Percentiles rank a stretch among this genome's conserved stretches.
These are phyloP conservation scores for Phaethornis superciliosus DNA, from an alignment of 2,113 vertebrate species.

Conservation along the genomic window DNA sequence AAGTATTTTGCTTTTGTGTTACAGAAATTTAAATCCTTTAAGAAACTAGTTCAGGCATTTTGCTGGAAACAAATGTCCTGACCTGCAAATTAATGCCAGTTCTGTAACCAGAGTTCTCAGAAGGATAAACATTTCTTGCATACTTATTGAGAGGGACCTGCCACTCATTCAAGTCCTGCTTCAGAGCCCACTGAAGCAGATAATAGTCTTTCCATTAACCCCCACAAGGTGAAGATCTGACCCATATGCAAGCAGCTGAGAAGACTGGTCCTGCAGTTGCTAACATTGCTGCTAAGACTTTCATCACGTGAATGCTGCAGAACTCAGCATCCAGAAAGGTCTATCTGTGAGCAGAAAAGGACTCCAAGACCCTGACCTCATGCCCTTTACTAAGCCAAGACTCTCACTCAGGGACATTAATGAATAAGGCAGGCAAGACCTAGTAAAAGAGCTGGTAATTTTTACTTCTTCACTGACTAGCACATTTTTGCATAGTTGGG, in stretches of 20 bases:
- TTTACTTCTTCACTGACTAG: neutral
- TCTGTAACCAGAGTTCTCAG: neutral
- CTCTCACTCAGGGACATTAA: neutral
- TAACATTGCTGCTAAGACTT: neutral
- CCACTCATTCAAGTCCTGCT: neutral
- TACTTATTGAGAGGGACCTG: neutral
- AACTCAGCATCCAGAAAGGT: neutral
- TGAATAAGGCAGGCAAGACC: neutral
- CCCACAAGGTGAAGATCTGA: neutral
- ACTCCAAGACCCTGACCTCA: neutral
- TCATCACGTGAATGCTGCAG: neutral
- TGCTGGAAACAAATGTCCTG: conserved; percentile 19
- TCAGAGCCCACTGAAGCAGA: neutral
- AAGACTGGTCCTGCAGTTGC: neutral
- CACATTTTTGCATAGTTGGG: neutral
- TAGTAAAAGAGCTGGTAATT: too few relatives aligned
- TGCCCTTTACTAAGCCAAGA: neutral
- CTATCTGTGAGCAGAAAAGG: neutral
- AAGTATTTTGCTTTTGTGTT: neutral
- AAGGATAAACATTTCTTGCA: conserved; percentile 31
- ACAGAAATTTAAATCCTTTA: neutral
- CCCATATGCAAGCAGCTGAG: neutral
- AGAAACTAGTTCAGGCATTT: conserved; percentile 25
- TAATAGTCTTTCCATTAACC: neutral
- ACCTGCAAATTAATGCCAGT: conserved; percentile 2